A percentile compares a stretch with the other conserved stretches of the same genome.
phyloP scores from a whole-genome alignment of 2,797 vertebrate species.

The Scomberomorus guttatus region DNA sequence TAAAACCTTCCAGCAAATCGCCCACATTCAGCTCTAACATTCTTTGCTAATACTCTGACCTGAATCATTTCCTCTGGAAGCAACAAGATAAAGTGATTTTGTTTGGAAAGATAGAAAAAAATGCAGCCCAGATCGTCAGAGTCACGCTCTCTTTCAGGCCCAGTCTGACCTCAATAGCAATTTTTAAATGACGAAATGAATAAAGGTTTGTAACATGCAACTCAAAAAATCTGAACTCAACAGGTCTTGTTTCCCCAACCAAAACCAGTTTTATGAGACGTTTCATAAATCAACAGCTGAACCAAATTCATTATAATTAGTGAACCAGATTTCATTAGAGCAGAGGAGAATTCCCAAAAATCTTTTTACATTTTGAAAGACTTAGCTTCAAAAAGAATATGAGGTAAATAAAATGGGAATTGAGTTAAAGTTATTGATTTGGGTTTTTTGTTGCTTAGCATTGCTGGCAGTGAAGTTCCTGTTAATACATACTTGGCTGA shows the following conservation, averaged over 20 bases:
- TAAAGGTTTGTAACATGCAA: constrained; percentile 19
- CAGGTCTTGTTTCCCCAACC: constrained; percentile 3
- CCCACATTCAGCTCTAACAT: constrained; percentile 43
- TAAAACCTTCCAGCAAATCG: constrained; percentile 49
- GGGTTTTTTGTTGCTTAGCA: constrained; percentile 14
- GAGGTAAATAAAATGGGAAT: constrained; percentile 41
- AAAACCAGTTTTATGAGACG: constrained; percentile 28
- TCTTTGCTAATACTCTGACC: constrained; percentile 58
- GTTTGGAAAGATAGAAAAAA: constrained; percentile 34
- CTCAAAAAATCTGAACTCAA: neutral
- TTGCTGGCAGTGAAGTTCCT: constrained; percentile 31
- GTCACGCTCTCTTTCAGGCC: constrained; percentile 9
- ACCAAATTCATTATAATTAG: constrained; percentile 38
- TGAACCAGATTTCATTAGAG: constrained; percentile 38
- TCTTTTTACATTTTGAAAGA: constrained; percentile 21
- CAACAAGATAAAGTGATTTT: constrained; percentile 53
- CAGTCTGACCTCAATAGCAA: constrained; percentile 26
- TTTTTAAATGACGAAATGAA: neutral
- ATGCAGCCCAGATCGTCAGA: neutral
- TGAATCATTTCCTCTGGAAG: constrained; percentile 68
- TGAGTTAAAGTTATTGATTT: constrained; percentile 44
- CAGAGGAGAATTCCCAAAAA: constrained; percentile 22
- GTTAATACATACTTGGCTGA: constrained; percentile 27
- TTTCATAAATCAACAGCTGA: constrained; percentile 46
- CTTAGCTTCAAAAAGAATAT: constrained; percentile 25